Evolutionary conservation across 2,888 invertebrate genomes (phyloP).

Genomic region (Chrysina gloriosa): DNA sequence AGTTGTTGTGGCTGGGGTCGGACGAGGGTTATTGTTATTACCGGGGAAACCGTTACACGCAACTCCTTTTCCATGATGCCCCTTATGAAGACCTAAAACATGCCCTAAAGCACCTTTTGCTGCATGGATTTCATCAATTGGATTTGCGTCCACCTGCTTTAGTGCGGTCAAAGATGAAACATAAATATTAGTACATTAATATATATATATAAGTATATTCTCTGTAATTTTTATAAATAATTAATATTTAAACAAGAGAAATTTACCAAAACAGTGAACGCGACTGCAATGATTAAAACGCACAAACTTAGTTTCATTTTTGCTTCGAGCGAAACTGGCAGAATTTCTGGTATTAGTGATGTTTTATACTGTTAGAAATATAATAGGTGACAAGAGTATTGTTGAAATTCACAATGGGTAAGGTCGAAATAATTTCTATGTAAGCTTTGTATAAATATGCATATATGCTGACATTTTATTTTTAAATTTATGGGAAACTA

Average conservation of each 20-base stretch:
- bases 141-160: not conserved
- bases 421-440: not conserved
- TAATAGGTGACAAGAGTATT: not conserved
- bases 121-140: not conserved
- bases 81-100: conserved; percentile 8
- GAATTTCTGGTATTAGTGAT: not conserved
- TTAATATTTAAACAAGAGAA: not conserved
- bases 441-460: too few species aligned
- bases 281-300: not conserved
- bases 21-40: not conserved
- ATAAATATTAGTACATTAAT: too few species aligned
- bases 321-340: not conserved
- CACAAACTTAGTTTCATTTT: conserved; percentile 4
- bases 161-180: too few species aligned
- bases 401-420: not conserved
- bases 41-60: conserved; percentile 11
- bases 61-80: not conserved
- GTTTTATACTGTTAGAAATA: not conserved
- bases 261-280: not conserved
- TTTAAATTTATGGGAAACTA: too few species aligned
- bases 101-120: not conserved
- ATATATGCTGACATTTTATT: too few species aligned
- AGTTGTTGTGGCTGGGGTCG: not conserved
- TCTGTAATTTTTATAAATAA: not conserved
- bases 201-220: not conserved